A percentile compares a stretch with the other conserved stretches of the same genome.
Evolutionary conservation across 1,140 invertebrate species (phyloP).

Genomic region (Steinernema khuongi): DNA sequence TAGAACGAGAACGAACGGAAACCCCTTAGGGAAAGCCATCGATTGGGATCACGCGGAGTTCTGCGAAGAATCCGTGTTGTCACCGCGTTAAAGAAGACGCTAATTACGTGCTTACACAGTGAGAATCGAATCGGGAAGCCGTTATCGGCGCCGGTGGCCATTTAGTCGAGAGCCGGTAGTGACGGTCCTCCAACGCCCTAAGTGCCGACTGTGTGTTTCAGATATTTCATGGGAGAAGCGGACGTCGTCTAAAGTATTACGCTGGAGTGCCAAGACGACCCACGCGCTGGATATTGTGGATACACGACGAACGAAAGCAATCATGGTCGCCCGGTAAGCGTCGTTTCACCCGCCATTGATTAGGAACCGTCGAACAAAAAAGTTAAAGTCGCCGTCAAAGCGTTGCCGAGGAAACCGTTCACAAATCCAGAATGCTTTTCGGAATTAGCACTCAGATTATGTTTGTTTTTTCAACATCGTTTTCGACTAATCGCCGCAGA

Average conservation of each 20-base stretch:
- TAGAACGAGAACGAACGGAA: too few species aligned
- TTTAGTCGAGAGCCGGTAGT: neutral
- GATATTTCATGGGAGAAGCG: neutral
- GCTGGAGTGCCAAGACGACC: neutral
- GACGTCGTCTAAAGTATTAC: neutral
- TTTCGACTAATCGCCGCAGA: neutral
- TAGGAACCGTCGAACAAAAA: neutral
- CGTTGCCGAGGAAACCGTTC: neutral
- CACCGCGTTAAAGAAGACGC: neutral
- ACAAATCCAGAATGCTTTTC: neutral
- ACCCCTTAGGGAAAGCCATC: too few species aligned
- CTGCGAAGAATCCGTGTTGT: too few species aligned
- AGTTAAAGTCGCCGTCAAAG: neutral
- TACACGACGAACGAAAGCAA: neutral
- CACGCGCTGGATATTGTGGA: neutral
- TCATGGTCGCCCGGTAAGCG: constrained; percentile 11
- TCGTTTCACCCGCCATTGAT: neutral
- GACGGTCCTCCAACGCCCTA: neutral
- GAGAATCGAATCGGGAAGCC: neutral
- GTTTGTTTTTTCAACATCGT: neutral
- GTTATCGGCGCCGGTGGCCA: neutral
- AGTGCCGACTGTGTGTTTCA: neutral
- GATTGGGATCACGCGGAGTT: too few species aligned
- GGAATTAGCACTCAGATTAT: neutral
- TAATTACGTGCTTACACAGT: neutral